Evolutionary conservation across 2,113 vertebrate genomes (phyloP), one percentile per base, ranked within the genome.

Genomic region (Australoheros scitulus): DNA sequence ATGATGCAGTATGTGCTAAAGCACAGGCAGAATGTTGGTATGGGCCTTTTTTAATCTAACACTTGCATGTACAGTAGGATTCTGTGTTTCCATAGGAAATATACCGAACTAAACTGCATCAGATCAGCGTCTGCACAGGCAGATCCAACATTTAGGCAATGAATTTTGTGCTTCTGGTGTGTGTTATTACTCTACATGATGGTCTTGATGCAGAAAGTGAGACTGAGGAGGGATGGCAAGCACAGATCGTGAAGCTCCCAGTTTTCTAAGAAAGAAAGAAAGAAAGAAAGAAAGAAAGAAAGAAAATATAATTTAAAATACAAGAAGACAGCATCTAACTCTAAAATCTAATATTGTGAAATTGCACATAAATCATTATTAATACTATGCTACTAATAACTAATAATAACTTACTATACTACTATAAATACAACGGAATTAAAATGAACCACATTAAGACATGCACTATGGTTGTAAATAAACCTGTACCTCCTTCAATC

Each of bases 71-170:
- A 57, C n/a, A 22, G 41, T 57, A 56, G 29, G 64, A 82, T 58
- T 85, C 60, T 38, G 87, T 87, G 93, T 94, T 95, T 95, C 94
- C 95, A 95, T 87, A 78, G 94, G 94, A 95, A 95, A 94, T 76
- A 89, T 79, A 87, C 11, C 80, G 80, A 74, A 85, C 10, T 70
- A 80, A 18, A 85, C 24, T n/a, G 43, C n/a, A 84, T 26, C 52
- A 47, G 38, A 76, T 79, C 60, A 58, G 47, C 55, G 52, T 85
- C 26, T 77, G 56, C 56, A 64, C 52, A 70, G 76, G 74, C 3
- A 32, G 79, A 83, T 80, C 75, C 52, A 61, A 38, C 61, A 5
- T 26, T 61, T 15, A 38, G 7, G 7, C 29, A 47, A 68, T 50
- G 24, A 13, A 24, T 29, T 56, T 32, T 60, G 38, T 43, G 14